Evolutionary conservation across 2,113 vertebrate species (phyloP).

Genomic region (Etia nguti): DNA sequence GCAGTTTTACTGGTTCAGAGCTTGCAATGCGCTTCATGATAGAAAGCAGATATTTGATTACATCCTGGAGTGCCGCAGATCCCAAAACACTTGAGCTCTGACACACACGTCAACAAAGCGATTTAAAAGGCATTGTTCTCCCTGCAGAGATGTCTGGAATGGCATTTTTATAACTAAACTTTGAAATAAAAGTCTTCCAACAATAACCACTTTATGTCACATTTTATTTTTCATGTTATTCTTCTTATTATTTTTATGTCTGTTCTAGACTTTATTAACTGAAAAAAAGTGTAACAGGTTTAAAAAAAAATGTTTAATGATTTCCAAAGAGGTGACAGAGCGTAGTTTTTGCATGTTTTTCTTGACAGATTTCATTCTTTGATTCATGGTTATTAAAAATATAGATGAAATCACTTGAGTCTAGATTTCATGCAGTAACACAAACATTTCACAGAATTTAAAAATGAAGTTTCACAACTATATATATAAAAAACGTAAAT

Average conservation of each 20-base stretch:
- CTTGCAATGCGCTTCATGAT: background rate
- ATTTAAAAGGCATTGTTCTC: slow-evolving; percentile 34
- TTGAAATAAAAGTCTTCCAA: slow-evolving; percentile 67
- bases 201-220: background rate
- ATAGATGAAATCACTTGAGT: background rate
- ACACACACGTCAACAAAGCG: background rate
- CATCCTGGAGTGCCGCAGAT: slow-evolving; percentile 1
- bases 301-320: slow-evolving; percentile 42
- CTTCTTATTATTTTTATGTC: background rate
- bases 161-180: slow-evolving; percentile 61
- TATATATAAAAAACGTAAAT: background rate
- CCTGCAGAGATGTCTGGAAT: slow-evolving; percentile 13
- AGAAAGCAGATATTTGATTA: background rate
- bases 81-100: slow-evolving; percentile 4
- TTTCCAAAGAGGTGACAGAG: background rate
- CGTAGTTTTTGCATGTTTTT: background rate
- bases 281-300: background rate
- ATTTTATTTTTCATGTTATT: background rate
- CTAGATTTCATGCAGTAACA: background rate
- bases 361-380: background rate
- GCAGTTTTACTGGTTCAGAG: background rate
- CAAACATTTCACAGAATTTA: background rate
- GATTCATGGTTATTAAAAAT: background rate
- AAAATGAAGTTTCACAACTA: background rate
- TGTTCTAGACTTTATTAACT: background rate